Evolutionary conservation across 2,797 vertebrate genomes (phyloP), one percentile per base, ranked within the genome.

Genomic region (Malurus leucopterus): DNA sequence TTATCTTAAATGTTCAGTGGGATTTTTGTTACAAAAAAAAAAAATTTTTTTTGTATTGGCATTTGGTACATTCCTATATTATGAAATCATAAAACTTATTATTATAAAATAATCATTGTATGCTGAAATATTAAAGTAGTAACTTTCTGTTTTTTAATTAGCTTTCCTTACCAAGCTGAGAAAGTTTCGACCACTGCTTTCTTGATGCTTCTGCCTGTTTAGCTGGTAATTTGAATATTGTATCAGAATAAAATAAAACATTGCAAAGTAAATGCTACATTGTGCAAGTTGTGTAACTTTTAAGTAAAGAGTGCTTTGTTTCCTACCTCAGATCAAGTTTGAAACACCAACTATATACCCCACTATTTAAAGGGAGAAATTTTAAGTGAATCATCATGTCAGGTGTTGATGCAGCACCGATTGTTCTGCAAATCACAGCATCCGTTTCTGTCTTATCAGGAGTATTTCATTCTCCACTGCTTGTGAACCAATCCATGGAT

Each of bases 81-180:
- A 83, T 88, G 32, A 89, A 92, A 40, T 40, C 3, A 46, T 49
- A 47, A 38, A 63, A 64, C 13, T 78, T 84, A 18, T 1, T 51
- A 40, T 82, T 81, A 69, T 89, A 88, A 85, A 88, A 34, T n/a
- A 51, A 47, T 68, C 3, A 23, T 26, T 85, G 15, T 21, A 5
- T 88, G 61, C 24, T 71, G 80, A 89, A 76, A 77, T 81, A 81
- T 89, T 92, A 65, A 94, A 91, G 30, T 61, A 89, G 78, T 96
- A 80, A 92, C 47, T 71, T 76, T 78, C 77, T 95, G 69, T 76
- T 93, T 94, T 92, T 93, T 59, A 96, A 97, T 86, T 97, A 99
- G 98, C 98, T 5, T 99, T 99, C 96, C 98, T 99, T 95, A 96
- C 98, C 84, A 99, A 98, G 94, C 96, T 99, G 94, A 98, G 98